A percentile compares a stretch with the other conserved stretches of the same genome.
These are phyloP conservation scores for Colletes gigas DNA, from an alignment of 1,140 invertebrate species.

Conservation along the genomic window DNA sequence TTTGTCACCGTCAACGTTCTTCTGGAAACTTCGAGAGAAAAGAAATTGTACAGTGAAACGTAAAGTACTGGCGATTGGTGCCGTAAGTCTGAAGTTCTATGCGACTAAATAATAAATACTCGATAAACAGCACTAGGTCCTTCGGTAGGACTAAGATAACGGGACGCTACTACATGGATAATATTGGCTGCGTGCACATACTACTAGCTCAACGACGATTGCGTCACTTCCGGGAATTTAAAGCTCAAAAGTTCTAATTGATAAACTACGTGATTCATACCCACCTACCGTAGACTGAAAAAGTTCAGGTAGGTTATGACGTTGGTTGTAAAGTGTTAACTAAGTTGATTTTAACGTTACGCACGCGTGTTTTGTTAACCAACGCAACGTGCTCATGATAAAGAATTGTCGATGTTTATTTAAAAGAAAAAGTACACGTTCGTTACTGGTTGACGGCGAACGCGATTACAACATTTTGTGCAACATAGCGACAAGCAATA, in stretches of 20 bases:
- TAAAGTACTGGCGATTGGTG: constrained; percentile 21
- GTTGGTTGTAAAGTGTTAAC: constrained; percentile 40
- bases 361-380: constrained; percentile 21
- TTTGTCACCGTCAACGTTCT: constrained; percentile 20
- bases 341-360: constrained; percentile 8
- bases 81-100: constrained; percentile 19
- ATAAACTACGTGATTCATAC: constrained; percentile 58
- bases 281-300: constrained; percentile 34
- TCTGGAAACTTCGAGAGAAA: constrained; percentile 13
- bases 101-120: constrained; percentile 32
- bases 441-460: background rate
- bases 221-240: constrained; percentile 53
- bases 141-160: constrained; percentile 36
- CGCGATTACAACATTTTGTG: constrained; percentile 27
- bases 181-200: constrained; percentile 44
- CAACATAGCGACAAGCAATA: background rate
- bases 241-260: constrained; percentile 48
- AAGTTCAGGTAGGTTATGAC: constrained; percentile 50
- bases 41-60: constrained; percentile 10
- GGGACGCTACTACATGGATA: constrained; percentile 40
- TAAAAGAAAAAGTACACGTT: background rate
- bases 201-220: constrained; percentile 21
- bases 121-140: constrained; percentile 9
- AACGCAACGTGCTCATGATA: background rate
- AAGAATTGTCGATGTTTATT: background rate